Base-by-base conservation (phyloP, 64 coral and sea anemone species). In the Exaiptasia diaphana region DNA sequence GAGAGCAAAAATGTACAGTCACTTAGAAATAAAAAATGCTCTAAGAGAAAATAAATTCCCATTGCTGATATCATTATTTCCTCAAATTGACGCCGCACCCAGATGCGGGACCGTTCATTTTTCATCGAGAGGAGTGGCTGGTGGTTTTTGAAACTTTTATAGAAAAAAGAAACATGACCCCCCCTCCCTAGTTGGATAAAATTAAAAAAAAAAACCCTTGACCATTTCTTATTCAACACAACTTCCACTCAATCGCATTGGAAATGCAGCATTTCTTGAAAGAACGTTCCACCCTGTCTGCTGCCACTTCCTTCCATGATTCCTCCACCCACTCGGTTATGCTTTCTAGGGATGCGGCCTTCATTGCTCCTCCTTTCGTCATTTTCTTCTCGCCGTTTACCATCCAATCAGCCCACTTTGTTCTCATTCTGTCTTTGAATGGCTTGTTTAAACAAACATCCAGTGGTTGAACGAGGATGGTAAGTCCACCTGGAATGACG, bases 391-490 rank as follows among this genome's bases (percentile, higher is more conserved):
- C 71, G 27, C 59, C 72, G 0, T 67, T 13, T 3, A 76, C 45
- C 70, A 86, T 86, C 71, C 82, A 76, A 11, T 13, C 32, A 15
- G 12, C 20, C 68, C 67, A 74, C 17, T 74, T 85, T 4, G 29
- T 41, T 18, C 69, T 57, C 3, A 83, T 61, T 40, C 33, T 22
- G 63, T 82, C 79, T 39, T 82, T 82, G 25, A 69, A 82, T 23
- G 81, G 68, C 38, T 84, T 84, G 53, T 84, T 84, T 2, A 85
- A 44, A 85, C 49, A 85, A 33, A 85, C 68, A 62, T 85, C 67
- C 4, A 60, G 17, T 1, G 68, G 81, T 28, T 72, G 78, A 35
- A 82, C 10, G 4, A 71, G 0, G 17, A 26, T 58, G 27, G 53
- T 78, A 23, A 57, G n/a, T 28, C 65, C 69, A 0, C 52, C 82